These are phyloP conservation scores for Rapana venosa DNA, from an alignment of 2,888 invertebrate species.

Conservation along the genomic window DNA sequence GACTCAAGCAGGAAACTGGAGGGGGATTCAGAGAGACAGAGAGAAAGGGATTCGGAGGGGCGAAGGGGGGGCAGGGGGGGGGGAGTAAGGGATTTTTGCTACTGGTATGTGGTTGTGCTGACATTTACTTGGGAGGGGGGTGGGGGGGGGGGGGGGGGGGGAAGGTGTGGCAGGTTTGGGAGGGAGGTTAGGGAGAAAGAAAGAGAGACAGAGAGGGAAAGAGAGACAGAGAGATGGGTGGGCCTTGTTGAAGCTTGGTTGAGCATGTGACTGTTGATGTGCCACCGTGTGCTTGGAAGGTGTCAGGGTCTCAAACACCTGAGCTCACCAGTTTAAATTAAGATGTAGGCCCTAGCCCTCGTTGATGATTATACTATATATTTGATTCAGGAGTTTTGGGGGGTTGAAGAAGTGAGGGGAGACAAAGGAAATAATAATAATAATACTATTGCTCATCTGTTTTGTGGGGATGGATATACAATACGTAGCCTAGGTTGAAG, in stretches of 20 bases:
- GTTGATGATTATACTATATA: too few species aligned
- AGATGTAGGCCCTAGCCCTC: too few species aligned
- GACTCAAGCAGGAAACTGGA: conserved; percentile 7
- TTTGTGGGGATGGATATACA: too few species aligned
- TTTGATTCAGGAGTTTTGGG: too few species aligned
- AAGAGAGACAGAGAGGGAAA: background rate
- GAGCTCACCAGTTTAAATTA: too few species aligned
- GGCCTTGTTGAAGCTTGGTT: background rate
- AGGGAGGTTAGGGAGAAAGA: background rate
- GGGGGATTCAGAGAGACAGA: background rate
- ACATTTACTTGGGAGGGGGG: background rate
- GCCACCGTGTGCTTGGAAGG: background rate
- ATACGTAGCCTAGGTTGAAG: too few species aligned
- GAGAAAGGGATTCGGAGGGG: background rate
- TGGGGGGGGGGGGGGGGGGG: background rate
- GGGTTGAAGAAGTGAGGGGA: too few species aligned
- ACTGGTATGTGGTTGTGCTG: background rate
- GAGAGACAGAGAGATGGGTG: background rate
- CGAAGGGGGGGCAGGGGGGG: background rate
- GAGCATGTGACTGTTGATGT: background rate
- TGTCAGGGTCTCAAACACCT: too few species aligned
- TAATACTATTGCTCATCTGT: too few species aligned
- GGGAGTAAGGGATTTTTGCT: background rate
- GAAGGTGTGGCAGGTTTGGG: background rate
- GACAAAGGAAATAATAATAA: too few species aligned